phyloP scores from a whole-genome alignment of 1,140 invertebrate genomes.

The Reticulitermes speratus region DNA sequence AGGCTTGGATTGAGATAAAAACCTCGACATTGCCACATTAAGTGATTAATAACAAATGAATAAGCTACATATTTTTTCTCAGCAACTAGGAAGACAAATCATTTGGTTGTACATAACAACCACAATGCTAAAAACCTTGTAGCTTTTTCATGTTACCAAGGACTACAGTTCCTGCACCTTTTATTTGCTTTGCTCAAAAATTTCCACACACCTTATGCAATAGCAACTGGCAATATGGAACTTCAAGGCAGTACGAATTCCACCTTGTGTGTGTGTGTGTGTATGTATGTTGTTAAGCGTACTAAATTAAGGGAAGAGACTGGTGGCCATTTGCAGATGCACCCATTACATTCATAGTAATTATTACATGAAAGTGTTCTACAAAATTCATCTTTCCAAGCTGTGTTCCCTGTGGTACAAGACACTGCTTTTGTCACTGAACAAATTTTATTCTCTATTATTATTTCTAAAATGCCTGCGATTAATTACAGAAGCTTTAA shows the following conservation, averaged over 20 bases:
- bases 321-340: conserved; percentile 27
- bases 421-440: not conserved
- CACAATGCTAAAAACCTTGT: conserved; percentile 22
- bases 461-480: not conserved
- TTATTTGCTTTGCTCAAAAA: not conserved
- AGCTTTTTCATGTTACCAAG: conserved; percentile 9
- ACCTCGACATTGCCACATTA: not conserved
- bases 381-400: not conserved
- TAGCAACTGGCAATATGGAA: conserved; percentile 27
- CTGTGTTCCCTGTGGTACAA: not conserved
- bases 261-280: conserved; percentile 23
- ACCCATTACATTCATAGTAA: not conserved
- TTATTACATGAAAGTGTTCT: too few species aligned
- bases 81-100: conserved; percentile 39
- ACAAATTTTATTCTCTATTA: not conserved
- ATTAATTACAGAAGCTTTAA: not conserved
- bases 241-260: conserved; percentile 13
- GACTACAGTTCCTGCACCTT: not conserved
- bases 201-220: conserved; percentile 24
- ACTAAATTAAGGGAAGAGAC: conserved; percentile 38
- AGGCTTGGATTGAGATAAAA: not conserved
- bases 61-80: conserved; percentile 22
- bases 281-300: conserved; percentile 34
- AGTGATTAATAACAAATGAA: conserved; percentile 18
- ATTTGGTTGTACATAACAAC: conserved; percentile 26